Evolutionary conservation across 1,140 invertebrate genomes (phyloP).

Genomic region (Philopotamus ludificatus): DNA sequence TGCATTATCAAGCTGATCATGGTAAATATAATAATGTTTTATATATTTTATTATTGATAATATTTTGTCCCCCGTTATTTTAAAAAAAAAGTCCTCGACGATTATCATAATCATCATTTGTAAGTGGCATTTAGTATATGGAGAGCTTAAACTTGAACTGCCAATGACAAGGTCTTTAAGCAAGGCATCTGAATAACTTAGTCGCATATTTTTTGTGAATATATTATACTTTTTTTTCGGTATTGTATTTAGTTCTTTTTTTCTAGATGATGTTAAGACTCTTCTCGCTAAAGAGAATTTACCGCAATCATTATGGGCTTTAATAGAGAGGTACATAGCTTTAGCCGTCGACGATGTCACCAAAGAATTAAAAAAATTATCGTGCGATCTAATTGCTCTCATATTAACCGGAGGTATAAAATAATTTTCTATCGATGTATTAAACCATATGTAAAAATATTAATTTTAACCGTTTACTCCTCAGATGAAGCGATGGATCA

Average conservation of each 20-base stretch:
- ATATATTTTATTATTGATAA: not conserved
- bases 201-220: not conserved
- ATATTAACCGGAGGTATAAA: conserved; percentile 77
- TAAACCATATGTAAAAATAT: not conserved
- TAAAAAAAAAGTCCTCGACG: too few species aligned
- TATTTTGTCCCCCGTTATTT: too few species aligned
- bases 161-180: too few species aligned
- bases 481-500: conserved; percentile 84
- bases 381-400: conserved; percentile 81
- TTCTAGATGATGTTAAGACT: conserved; percentile 73
- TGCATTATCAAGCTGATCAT: conserved; percentile 73
- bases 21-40: conserved; percentile 52
- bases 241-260: too few species aligned
- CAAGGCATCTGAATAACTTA: too few species aligned
- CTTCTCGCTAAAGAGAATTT: conserved; percentile 71
- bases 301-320: conserved; percentile 70
- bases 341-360: conserved; percentile 66
- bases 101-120: too few species aligned
- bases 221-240: conserved; percentile 10
- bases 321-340: conserved; percentile 70
- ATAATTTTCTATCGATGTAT: not conserved
- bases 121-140: too few species aligned
- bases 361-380: conserved; percentile 73
- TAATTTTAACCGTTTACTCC: conserved; percentile 28
- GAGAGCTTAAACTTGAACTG: too few species aligned